Conservation (phyloP, 1,140 invertebrate species). For the Drosophila parabipectinata region DNA sequence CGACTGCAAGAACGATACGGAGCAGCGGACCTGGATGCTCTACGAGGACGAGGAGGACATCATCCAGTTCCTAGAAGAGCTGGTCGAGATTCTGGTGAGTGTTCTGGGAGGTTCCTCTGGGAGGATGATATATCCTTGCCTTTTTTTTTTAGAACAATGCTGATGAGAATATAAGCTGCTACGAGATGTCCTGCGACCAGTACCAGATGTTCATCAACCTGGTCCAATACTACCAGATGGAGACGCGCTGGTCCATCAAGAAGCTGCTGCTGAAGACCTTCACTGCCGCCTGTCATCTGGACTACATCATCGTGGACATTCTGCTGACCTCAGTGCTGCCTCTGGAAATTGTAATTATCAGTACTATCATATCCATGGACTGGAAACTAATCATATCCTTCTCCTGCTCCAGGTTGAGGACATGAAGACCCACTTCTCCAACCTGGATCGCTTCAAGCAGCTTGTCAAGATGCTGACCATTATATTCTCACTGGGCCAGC, state of each 20-base stretch:
- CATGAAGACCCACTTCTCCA: constrained; percentile 80
- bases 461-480: constrained; percentile 91
- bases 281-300: constrained; percentile 93
- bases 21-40: constrained; percentile 96
- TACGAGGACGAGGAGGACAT: constrained; percentile 96
- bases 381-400: background rate
- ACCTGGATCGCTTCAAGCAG: constrained; percentile 81
- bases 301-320: constrained; percentile 90
- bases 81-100: constrained; percentile 93
- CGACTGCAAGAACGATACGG: constrained; percentile 95
- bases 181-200: constrained; percentile 90
- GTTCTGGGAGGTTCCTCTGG: background rate
- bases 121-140: background rate
- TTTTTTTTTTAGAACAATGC: constrained; percentile 89
- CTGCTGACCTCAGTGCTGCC: constrained; percentile 94
- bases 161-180: constrained; percentile 91
- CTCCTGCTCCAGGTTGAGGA: constrained; percentile 69
- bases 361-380: background rate
- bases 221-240: constrained; percentile 97
- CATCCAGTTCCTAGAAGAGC: constrained; percentile 91
- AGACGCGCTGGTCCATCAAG: constrained; percentile 92
- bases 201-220: constrained; percentile 91
- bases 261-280: constrained; percentile 92
- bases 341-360: constrained; percentile 90
- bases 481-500: constrained; percentile 94